Percentiles rank a stretch among this genome's conserved stretches.
Evolutionary conservation across 2,113 vertebrate species (phyloP).

Genomic region (Podilymbus podiceps): DNA sequence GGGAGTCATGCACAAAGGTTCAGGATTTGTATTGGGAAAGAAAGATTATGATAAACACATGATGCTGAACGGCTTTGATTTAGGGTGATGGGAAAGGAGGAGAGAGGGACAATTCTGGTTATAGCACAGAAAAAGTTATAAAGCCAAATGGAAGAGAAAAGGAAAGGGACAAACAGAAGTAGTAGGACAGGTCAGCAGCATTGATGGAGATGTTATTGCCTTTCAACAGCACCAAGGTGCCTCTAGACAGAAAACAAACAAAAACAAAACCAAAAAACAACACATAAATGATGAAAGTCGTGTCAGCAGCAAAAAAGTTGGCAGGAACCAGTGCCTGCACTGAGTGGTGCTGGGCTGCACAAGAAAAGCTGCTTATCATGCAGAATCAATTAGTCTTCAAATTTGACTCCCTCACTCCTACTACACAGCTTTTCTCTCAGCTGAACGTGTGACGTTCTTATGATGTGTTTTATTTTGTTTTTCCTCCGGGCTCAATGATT

Average conservation of each 20-base stretch:
- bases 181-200: not conserved
- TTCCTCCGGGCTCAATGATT: not conserved
- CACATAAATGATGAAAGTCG: not conserved
- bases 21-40: not conserved
- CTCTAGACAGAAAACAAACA: not conserved
- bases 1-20: not conserved
- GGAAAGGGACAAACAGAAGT: not conserved
- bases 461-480: not conserved
- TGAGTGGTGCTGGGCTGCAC: constrained; percentile 29
- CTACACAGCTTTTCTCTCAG: not conserved
- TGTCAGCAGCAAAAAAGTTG: constrained; percentile 17
- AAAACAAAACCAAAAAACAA: not conserved
- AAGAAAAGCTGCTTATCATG: constrained; percentile 47
- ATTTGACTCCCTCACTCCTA: not conserved
- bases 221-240: not conserved
- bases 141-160: not conserved
- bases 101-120: not conserved
- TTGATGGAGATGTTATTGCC: not conserved
- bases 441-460: not conserved
- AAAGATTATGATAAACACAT: not conserved
- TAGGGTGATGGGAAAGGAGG: not conserved
- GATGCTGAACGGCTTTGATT: not conserved
- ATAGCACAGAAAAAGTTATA: not conserved
- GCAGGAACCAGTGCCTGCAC: not conserved
- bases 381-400: constrained; percentile 13